Percentiles rank a stretch among this genome's conserved stretches.
Evolutionary conservation across 1,140 invertebrate genomes (phyloP).

Genomic region (Drosophila navojoa): DNA sequence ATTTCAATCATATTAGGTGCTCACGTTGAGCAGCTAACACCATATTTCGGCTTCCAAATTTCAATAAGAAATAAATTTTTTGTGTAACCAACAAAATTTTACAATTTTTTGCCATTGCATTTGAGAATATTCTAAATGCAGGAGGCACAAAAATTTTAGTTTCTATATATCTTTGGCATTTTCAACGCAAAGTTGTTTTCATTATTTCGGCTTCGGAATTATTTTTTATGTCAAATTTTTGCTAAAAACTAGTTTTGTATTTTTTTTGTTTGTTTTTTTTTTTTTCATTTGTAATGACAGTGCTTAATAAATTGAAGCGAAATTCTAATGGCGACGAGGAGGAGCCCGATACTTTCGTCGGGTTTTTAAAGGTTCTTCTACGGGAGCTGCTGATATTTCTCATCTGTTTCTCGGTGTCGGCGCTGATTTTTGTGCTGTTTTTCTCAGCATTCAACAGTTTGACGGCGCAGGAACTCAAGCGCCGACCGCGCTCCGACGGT

Average conservation of each 20-base stretch:
- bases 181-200: neutral
- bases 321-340: neutral
- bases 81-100: neutral
- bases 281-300: neutral
- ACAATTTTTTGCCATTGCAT: too few species aligned
- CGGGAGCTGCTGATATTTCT: conserved; percentile 53
- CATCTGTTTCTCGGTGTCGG: conserved; percentile 36
- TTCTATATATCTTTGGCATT: neutral
- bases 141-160: too few species aligned
- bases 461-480: neutral
- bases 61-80: neutral
- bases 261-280: neutral
- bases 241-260: neutral
- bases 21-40: conserved; percentile 30
- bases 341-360: neutral
- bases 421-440: conserved; percentile 37
- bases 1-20: conserved; percentile 16
- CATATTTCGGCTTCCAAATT: conserved; percentile 2
- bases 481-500: neutral
- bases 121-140: too few species aligned
- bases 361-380: conserved; percentile 22
- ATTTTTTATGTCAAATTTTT: neutral
- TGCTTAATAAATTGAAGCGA: neutral
- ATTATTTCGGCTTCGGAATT: conserved; percentile 10
- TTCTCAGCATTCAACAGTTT: conserved; percentile 32